These are phyloP conservation scores for Recurvirostra avosetta DNA, from an alignment of 2,113 vertebrate species.

Conservation along the genomic window DNA sequence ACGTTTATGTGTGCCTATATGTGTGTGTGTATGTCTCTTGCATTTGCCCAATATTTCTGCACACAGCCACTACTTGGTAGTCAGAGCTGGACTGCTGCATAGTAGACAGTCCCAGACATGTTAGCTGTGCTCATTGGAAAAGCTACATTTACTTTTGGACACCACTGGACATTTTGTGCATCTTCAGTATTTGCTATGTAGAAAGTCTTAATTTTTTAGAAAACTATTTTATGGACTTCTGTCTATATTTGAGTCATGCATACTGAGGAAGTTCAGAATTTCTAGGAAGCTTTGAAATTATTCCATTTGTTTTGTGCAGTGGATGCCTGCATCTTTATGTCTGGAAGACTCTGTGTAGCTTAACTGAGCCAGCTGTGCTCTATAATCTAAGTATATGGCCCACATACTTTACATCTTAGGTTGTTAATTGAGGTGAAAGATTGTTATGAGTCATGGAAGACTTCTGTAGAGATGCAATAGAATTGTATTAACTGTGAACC, in stretches of 20 bases:
- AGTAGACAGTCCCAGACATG: background rate
- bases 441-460: background rate
- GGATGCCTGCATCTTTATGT: background rate
- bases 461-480: background rate
- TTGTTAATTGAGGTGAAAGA: background rate
- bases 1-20: background rate
- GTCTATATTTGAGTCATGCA: background rate
- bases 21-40: background rate
- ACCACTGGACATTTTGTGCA: background rate
- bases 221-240: background rate
- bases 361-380: background rate
- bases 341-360: background rate
- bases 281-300: background rate
- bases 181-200: background rate
- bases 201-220: background rate
- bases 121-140: background rate
- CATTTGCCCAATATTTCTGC: background rate
- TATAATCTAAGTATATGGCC: background rate
- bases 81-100: background rate
- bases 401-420: background rate
- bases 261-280: background rate
- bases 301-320: background rate
- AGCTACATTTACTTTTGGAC: background rate
- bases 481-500: background rate
- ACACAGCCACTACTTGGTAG: background rate